These are phyloP conservation scores for Trichonephila clavipes DNA, from an alignment of 1,140 invertebrate species.

Conservation along the genomic window DNA sequence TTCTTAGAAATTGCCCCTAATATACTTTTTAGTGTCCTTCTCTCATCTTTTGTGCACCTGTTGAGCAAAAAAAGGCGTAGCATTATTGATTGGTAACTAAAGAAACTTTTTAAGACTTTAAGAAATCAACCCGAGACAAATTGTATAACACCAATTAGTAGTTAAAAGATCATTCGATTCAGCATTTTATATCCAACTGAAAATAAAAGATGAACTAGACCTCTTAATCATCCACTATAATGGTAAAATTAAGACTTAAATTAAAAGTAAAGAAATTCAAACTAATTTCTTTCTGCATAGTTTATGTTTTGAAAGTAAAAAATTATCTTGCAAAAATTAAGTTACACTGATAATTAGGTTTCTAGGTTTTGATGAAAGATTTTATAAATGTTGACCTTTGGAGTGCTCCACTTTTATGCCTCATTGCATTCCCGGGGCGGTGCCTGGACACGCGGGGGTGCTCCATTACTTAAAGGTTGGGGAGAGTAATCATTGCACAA, in stretches of 20 bases:
- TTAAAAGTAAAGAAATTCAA: neutral
- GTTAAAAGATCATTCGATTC: no score
- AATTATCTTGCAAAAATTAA: no score
- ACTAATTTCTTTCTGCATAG: no score
- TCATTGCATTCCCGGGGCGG: conserved; percentile 36
- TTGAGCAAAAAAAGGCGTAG: neutral
- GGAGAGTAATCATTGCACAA: neutral
- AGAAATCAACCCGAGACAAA: neutral
- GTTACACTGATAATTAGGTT: no score
- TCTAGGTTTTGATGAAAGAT: no score
- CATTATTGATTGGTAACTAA: neutral
- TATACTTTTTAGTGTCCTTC: neutral
- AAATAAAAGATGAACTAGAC: no score
- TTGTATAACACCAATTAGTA: neutral
- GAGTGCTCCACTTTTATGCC: conserved; percentile 2
- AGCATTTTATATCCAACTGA: no score
- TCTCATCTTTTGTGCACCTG: neutral
- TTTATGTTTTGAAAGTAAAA: no score
- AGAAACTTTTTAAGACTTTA: neutral
- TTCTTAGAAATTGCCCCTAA: no score
- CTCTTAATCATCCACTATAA: neutral
- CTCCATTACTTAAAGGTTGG: neutral
- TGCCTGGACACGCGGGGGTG: neutral
- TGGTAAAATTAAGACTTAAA: neutral
- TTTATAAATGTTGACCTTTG: neutral